phyloP scores from a whole-genome alignment of 1,140 invertebrate genomes.

The Trichoplusia ni region DNA sequence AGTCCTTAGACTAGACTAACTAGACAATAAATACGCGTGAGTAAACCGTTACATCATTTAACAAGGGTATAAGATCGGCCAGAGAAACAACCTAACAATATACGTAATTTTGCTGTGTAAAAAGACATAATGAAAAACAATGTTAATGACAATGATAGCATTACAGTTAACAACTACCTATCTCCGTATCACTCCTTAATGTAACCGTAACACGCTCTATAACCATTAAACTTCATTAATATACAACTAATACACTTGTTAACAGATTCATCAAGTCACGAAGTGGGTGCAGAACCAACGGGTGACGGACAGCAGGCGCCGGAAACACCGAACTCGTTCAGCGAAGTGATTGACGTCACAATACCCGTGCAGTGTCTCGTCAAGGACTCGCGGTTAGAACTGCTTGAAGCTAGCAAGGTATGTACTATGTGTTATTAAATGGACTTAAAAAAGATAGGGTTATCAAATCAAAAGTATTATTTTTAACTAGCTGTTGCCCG shows the following conservation, averaged over 20 bases:
- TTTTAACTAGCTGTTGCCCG: no score
- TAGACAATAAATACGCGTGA: no score
- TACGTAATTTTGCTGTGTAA: not conserved
- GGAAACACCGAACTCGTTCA: conserved; percentile 43
- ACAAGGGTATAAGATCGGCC: no score
- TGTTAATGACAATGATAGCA: no score
- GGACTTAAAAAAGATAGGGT: no score
- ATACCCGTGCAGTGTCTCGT: conserved; percentile 96
- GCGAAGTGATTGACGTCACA: conserved; percentile 94
- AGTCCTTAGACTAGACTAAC: no score
- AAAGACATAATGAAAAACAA: not conserved
- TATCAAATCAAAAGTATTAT: no score
- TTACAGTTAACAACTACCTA: no score
- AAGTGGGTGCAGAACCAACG: conserved; percentile 46
- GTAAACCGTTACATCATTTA: no score
- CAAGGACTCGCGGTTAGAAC: conserved; percentile 92
- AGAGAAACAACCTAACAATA: not conserved
- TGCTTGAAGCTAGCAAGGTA: conserved; percentile 95
- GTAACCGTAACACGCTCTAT: no score
- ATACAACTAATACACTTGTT: not conserved
- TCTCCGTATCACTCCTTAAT: no score
- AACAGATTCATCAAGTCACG: conserved; percentile 54
- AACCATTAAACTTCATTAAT: not conserved
- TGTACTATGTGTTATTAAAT: conserved; percentile 27
- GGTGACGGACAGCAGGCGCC: conserved; percentile 51